phyloP scores from a whole-genome alignment of 1,140 invertebrate genomes.

The Marisa cornuarietis region DNA sequence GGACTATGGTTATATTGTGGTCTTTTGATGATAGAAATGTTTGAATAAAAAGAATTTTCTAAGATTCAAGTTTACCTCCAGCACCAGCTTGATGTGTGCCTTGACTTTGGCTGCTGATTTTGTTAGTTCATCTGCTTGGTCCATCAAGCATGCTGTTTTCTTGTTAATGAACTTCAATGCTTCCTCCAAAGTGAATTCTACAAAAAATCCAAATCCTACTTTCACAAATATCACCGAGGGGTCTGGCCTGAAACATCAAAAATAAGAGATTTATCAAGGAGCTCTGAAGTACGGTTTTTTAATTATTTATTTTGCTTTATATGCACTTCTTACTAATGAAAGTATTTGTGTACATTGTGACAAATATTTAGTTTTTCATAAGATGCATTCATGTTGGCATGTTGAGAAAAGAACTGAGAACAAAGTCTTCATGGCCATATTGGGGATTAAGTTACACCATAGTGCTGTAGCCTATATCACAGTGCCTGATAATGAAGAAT shows the following conservation, averaged over 20 bases:
- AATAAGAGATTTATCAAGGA: neutral
- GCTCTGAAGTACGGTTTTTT: neutral
- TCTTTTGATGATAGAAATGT: neutral
- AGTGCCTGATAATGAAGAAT: neutral
- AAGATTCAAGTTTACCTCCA: conserved; percentile 48
- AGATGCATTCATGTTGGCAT: too few species aligned
- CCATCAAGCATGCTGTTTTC: conserved; percentile 74
- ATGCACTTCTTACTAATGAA: too few species aligned
- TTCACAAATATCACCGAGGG: conserved; percentile 77
- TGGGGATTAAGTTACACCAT: neutral
- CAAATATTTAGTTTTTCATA: too few species aligned
- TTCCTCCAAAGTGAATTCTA: conserved; percentile 79
- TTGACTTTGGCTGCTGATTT: conserved; percentile 77
- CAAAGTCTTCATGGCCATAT: too few species aligned
- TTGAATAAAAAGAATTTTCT: neutral
- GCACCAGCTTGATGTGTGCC: conserved; percentile 81
- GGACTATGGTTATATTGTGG: too few species aligned
- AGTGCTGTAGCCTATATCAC: neutral
- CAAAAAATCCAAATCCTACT: conserved; percentile 78
- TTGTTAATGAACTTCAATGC: conserved; percentile 77
- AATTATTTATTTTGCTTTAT: neutral
- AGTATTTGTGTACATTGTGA: too few species aligned
- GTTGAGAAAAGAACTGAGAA: too few species aligned
- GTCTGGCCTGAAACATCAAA: conserved; percentile 66
- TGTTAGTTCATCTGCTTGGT: conserved; percentile 69